Percentiles rank a stretch among this genome's conserved stretches.
phyloP scores from a whole-genome alignment of 2,113 vertebrate genomes.

The Caretta caretta region DNA sequence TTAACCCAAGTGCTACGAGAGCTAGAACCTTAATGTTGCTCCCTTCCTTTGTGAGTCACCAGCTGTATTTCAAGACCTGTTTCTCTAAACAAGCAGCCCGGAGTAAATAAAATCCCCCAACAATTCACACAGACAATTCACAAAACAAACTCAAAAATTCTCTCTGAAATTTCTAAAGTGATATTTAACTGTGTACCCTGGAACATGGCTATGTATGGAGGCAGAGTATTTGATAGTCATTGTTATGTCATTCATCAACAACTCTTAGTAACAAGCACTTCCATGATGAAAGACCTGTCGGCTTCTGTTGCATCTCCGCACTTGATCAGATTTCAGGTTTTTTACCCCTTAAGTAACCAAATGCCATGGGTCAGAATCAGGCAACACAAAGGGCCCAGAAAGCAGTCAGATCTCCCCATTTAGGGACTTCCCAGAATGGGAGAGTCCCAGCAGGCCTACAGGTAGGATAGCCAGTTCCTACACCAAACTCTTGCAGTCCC shows the following conservation, averaged over 20 bases:
- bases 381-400: not conserved
- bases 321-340: not conserved
- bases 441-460: not conserved
- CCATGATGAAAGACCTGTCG: not conserved
- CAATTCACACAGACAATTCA: not conserved
- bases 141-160: not conserved
- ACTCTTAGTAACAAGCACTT: not conserved
- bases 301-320: not conserved
- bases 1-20: not conserved
- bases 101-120: not conserved
- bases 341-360: not conserved
- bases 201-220: not conserved
- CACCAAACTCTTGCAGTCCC: not conserved
- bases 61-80: not conserved
- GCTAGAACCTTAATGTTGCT: not conserved
- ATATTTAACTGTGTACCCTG: not conserved
- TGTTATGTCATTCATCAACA: not conserved
- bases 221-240: not conserved
- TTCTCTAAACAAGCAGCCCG: not conserved
- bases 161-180: not conserved
- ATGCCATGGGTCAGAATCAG: not conserved
- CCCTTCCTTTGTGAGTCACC: not conserved
- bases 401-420: not conserved
- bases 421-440: not conserved
- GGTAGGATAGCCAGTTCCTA: not conserved